Conservation (phyloP, 64 coral and sea anemone species). For the Hydrozoanthus tunicans region DNA sequence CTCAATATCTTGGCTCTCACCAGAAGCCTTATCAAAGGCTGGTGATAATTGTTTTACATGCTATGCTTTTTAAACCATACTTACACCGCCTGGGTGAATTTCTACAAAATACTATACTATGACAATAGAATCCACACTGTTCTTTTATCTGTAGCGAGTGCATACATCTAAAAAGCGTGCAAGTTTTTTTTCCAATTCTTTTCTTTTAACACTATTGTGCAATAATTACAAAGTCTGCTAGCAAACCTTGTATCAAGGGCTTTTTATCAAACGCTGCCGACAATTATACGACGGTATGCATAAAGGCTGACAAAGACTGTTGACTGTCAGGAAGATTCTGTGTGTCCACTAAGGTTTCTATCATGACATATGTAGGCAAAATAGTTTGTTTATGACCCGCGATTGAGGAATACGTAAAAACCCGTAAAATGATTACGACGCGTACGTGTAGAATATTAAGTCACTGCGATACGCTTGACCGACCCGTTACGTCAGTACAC, state of each 20-base stretch:
- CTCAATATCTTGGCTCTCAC: too few species aligned
- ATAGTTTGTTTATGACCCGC: neutral
- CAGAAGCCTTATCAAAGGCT: too few species aligned
- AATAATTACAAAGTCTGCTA: neutral
- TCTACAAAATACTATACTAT: too few species aligned
- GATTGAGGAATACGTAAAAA: neutral
- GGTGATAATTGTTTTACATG: too few species aligned
- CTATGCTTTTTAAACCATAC: too few species aligned
- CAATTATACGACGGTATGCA: neutral
- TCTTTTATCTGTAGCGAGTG: neutral
- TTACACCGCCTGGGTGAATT: too few species aligned
- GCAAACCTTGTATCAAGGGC: neutral
- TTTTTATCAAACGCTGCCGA: neutral
- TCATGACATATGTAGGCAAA: too few species aligned
- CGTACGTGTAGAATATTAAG: neutral
- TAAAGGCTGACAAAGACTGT: neutral
- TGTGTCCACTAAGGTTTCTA: neutral
- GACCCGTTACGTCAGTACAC: too few species aligned
- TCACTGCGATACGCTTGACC: too few species aligned
- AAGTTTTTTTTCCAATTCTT: neutral
- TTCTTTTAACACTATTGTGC: neutral
- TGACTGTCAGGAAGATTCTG: neutral
- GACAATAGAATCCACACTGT: neutral
- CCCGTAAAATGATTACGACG: neutral
- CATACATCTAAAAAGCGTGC: neutral